A percentile compares a stretch with the other conserved stretches of the same genome.
Conservation (phyloP, 2,888 invertebrate species). For the Pandemis corylana region DNA sequence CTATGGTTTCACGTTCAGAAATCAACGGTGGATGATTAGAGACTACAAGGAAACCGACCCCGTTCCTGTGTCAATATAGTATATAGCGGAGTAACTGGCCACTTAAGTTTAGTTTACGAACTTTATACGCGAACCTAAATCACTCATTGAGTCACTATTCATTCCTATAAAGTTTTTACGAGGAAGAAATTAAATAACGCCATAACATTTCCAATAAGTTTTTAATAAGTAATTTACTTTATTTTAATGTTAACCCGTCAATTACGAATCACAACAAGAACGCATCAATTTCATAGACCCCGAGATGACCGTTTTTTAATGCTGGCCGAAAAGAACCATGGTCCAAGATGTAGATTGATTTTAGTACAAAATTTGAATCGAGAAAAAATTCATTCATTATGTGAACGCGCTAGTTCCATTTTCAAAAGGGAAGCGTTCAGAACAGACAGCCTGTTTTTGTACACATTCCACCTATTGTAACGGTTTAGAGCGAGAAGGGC, state of each 20-base stretch:
- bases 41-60: no score
- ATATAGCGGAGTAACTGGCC: no score
- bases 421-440: slow-evolving; percentile 62
- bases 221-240: no score
- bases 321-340: slow-evolving; percentile 12
- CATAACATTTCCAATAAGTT: no score
- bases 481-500: slow-evolving; percentile 55
- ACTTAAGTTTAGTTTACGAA: no score
- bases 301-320: background rate
- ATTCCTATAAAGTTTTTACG: no score
- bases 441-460: slow-evolving; percentile 59
- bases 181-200: no score
- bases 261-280: background rate
- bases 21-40: no score
- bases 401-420: slow-evolving; percentile 54
- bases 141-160: no score
- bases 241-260: background rate
- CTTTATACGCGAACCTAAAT: no score
- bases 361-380: slow-evolving; percentile 34
- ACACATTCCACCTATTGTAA: slow-evolving; percentile 71
- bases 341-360: slow-evolving; percentile 14
- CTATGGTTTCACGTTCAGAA: no score
- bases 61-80: no score
- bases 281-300: background rate
- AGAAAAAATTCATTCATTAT: slow-evolving; percentile 54